phyloP scores from a whole-genome alignment of 1,140 invertebrate species.

The Calosoma granatense region DNA sequence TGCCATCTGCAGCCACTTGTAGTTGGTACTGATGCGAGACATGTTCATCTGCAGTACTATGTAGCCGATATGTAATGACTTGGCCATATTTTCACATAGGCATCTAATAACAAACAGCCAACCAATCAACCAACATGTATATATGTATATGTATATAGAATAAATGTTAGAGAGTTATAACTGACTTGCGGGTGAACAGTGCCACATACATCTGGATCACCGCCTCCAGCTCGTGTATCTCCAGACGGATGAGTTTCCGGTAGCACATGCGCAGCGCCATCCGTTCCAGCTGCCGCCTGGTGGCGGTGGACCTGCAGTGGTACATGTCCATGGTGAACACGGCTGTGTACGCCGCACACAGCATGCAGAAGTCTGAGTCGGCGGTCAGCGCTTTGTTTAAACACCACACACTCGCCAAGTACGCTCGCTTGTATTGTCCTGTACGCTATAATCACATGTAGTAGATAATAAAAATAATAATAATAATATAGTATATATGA shows the following conservation, averaged over 20 bases:
- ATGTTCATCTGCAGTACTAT: too few species aligned
- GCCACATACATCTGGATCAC: neutral
- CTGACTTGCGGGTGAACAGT: too few species aligned
- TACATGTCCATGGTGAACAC: neutral
- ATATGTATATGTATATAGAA: too few species aligned
- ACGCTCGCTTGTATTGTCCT: neutral
- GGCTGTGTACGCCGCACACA: neutral
- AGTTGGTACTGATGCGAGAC: too few species aligned
- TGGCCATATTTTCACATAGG: too few species aligned
- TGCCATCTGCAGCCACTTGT: too few species aligned
- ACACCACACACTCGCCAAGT: neutral
- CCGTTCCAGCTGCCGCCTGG: neutral
- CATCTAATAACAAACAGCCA: too few species aligned
- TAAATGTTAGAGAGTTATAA: too few species aligned
- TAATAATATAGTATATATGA: neutral
- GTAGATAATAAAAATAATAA: neutral
- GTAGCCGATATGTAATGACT: too few species aligned
- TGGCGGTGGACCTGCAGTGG: neutral
- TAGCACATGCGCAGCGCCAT: neutral
- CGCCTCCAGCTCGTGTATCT: neutral
- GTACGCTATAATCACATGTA: neutral
- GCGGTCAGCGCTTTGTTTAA: neutral
- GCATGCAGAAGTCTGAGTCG: neutral
- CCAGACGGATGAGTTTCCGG: neutral
- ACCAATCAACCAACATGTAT: too few species aligned